Conservation (phyloP, 1,140 invertebrate species). For the Conus ventricosus region DNA sequence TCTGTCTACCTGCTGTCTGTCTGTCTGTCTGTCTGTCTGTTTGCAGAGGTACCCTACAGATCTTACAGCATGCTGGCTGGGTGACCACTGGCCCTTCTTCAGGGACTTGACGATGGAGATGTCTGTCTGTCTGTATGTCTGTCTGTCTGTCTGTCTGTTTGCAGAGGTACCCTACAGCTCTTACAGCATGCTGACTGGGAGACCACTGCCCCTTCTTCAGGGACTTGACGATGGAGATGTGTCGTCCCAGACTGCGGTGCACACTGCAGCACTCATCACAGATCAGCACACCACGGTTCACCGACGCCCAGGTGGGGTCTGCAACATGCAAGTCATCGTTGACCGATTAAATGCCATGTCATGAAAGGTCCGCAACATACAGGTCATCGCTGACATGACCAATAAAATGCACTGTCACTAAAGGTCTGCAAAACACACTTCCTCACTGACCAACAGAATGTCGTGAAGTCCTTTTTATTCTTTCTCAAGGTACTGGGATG, state of each 20-base stretch:
- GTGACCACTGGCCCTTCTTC: slow-evolving; percentile 91
- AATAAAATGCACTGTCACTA: not conserved
- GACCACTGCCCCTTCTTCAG: slow-evolving; percentile 93
- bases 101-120: slow-evolving; percentile 96
- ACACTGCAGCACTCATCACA: slow-evolving; percentile 98
- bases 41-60: too few species aligned
- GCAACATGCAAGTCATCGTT: slow-evolving; percentile 15
- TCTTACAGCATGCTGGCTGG: slow-evolving; percentile 86
- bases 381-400: not conserved
- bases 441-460: not conserved
- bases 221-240: slow-evolving; percentile 96
- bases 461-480: not conserved
- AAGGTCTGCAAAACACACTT: not conserved
- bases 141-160: too few species aligned
- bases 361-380: too few species aligned
- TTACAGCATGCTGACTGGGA: slow-evolving; percentile 86
- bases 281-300: slow-evolving; percentile 95
- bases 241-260: slow-evolving; percentile 95
- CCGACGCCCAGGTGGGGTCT: slow-evolving; percentile 97
- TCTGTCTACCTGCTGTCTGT: too few species aligned
- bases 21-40: too few species aligned
- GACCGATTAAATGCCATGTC: too few species aligned
- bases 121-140: slow-evolving; percentile 71
- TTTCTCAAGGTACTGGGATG: not conserved
- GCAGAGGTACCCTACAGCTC: too few species aligned